Base-by-base conservation (phyloP, 2,888 invertebrate species). In the Pollenia angustigena region DNA sequence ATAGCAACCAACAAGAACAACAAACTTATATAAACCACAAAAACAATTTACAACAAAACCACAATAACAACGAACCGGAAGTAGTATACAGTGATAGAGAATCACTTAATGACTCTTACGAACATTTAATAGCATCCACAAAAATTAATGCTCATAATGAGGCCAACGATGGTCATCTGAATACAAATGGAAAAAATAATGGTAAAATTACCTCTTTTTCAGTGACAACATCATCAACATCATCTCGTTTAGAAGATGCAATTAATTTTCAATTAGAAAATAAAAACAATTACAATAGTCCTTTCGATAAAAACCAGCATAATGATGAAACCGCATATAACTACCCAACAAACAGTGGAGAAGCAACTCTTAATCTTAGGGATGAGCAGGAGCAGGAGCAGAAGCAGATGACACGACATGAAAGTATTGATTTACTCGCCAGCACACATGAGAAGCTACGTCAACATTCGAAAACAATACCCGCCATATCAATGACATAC, bases 201-300 rank as follows among this genome's bases (percentile, higher is more conserved):
- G 74, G 52, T 54, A 68, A 69, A 62, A 72, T 75, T 58, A 74
- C 76, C 66, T 54, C 71, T 32, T 46, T 79, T 23, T 46, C 74
- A 6, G 18, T 69, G 0, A 44, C 40, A 46, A 50, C 78, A 18
- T 18, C 78, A 18, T 18, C 64, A 58, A 12, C 74, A 54, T 50
- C 75, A 72, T 14, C 68, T 23, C 52, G 18, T 54, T 50, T 23
- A 68, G 50, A 60, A 62, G 81, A 87, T 68, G 72, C 84, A 78
- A 78, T 69, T 81, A 81, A 84, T 74, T 81, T 81, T 64, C 81
- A 84, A 87, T 87, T 87, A 84, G 56, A 81, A 78, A 81, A 82
- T 75, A 62, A 79, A 44, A 86, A 86, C 50, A 69, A 52, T 50
- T 18, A 71, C 23, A 56, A 80, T 58, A 75, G 44, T 50, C 56